Evolutionary conservation across 2,797 vertebrate genomes (phyloP), one percentile per base, ranked within the genome.

Genomic region (Ciconia nigra): DNA sequence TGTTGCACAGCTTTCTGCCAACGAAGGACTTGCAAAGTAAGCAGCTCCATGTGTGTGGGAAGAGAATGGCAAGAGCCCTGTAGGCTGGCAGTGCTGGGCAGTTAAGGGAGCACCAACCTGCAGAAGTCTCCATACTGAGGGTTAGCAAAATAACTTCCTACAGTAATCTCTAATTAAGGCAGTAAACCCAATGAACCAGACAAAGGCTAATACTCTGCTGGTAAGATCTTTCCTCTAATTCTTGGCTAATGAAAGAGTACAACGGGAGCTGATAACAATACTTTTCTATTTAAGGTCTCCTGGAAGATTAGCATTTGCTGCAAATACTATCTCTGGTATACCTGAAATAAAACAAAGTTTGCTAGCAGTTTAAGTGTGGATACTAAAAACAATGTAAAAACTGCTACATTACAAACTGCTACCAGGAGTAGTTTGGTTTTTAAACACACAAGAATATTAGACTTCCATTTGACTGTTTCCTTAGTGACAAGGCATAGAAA

Each of bases 1-100:
- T 5, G 9, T 39, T 65, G 59, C 29, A 20, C 44, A 65, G 77
- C 51, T 61, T 67, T 52, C 67, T 88, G 61, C 42, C 13, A 21
- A 19, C 6, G 22, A 82, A 61, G 31, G 74, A 42, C 49, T 57
- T 5, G 24, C 44, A 31, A 49, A 49, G 47, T 25, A 25, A 49
- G 46, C 2, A 47, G 41, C 26, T 67, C 59, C 5, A 1, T 1
- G 1, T 9, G 35, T 44, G 55, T 0, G 0, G 19, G 41, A 57
- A 11, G 35, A 65, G 55, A 72, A 28, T 1, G 7, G 46, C 57
- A 46, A 20, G 55, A 79, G 31, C 80, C 49, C 65, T 28, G 29
- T 19, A 54, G 39, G 29, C 31, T 31, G 25, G 46, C 54, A 20
- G 37, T n/a, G 31, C 33, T 47, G 35, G 46, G 61, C 41, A 61